phyloP scores from a whole-genome alignment of 2,888 invertebrate genomes.

The Cataglyphis cursor region DNA sequence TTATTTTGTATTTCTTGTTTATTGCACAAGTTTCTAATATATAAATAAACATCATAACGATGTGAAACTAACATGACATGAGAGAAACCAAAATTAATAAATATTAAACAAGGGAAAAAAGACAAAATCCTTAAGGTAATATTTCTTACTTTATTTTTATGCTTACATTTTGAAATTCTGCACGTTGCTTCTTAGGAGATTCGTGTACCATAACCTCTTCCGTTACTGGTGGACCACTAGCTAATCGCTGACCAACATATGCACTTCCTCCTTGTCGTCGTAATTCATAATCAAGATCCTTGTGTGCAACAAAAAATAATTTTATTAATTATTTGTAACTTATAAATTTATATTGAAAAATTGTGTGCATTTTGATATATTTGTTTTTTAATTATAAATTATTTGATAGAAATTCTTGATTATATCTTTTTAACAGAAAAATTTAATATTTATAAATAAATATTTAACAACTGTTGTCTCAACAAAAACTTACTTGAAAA shows the following conservation, averaged over 20 bases:
- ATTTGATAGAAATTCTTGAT: neutral
- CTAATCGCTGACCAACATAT: constrained; percentile 92
- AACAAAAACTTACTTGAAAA: constrained; percentile 86
- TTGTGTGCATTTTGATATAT: neutral
- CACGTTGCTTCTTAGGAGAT: constrained; percentile 85
- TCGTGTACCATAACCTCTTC: constrained; percentile 86
- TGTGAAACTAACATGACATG: neutral
- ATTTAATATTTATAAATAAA: neutral
- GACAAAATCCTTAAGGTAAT: neutral
- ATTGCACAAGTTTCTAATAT: neutral
- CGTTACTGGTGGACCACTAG: constrained; percentile 88
- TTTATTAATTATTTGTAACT: constrained; percentile 14
- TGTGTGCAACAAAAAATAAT: constrained; percentile 59
- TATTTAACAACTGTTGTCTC: neutral
- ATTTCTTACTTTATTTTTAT: neutral
- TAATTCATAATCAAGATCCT: constrained; percentile 93
- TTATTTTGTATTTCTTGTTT: constrained; percentile 4
- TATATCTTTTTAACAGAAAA: neutral
- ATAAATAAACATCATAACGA: constrained; percentile 11
- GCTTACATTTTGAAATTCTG: constrained; percentile 84
- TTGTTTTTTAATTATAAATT: neutral
- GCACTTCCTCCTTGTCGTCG: constrained; percentile 92
- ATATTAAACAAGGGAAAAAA: neutral
- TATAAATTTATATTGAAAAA: neutral
- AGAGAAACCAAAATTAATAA: neutral